Percentiles rank a stretch among this genome's conserved stretches.
Evolutionary conservation across 1,140 invertebrate genomes (phyloP).

Genomic region (Diprion similis): DNA sequence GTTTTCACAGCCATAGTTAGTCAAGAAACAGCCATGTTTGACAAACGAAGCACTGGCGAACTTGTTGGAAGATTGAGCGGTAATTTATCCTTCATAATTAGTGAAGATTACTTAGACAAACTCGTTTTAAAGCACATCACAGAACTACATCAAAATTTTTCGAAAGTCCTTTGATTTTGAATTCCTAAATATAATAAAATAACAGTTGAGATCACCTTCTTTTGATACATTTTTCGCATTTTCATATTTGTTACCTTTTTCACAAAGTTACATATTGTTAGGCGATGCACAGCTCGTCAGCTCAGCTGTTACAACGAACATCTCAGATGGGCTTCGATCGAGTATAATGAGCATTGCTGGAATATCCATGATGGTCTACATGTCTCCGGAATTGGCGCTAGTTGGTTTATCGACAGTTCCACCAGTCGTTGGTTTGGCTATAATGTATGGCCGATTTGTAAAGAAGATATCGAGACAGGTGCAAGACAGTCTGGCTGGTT

Average conservation of each 20-base stretch:
- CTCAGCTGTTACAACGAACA: slow-evolving; percentile 89
- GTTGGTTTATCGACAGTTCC: slow-evolving; percentile 89
- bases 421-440: slow-evolving; percentile 82
- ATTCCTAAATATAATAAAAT: neutral
- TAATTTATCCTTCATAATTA: slow-evolving; percentile 26
- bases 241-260: neutral
- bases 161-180: too few relatives aligned
- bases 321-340: slow-evolving; percentile 92
- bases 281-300: slow-evolving; percentile 92
- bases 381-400: slow-evolving; percentile 85
- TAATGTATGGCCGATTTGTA: slow-evolving; percentile 90
- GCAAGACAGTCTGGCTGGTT: slow-evolving; percentile 82
- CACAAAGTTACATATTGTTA: slow-evolving; percentile 61
- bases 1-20: slow-evolving; percentile 85
- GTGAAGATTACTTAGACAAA: neutral
- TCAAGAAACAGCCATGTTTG: slow-evolving; percentile 95
- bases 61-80: slow-evolving; percentile 79
- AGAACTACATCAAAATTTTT: too few relatives aligned
- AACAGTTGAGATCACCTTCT: neutral
- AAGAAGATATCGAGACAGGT: slow-evolving; percentile 84
- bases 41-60: slow-evolving; percentile 93
- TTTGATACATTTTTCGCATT: neutral
- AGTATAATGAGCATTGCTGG: slow-evolving; percentile 84
- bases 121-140: too few relatives aligned
- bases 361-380: slow-evolving; percentile 95